A percentile compares a stretch with the other conserved stretches of the same genome.
phyloP scores from a whole-genome alignment of 2,888 invertebrate species.

The Norana najaformis region DNA sequence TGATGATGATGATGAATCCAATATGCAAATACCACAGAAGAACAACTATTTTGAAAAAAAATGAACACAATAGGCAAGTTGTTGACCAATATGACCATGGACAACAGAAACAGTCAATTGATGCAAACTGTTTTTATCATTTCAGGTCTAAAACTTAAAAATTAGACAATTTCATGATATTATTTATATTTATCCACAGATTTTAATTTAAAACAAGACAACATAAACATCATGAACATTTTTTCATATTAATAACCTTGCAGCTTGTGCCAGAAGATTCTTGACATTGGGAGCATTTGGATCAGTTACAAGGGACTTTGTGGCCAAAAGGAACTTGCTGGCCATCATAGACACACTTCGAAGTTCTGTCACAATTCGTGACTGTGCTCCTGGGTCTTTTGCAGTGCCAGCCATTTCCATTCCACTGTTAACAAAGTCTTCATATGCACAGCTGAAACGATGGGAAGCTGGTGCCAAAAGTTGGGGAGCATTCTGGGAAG shows the following conservation, averaged over 20 bases:
- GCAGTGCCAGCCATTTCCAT: slow-evolving; percentile 52
- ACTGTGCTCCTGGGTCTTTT: slow-evolving; percentile 74
- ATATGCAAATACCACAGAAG: too few relatives aligned
- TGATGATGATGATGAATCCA: too few relatives aligned
- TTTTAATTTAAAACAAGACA: neutral
- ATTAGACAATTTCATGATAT: too few relatives aligned
- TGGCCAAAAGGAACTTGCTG: slow-evolving; percentile 80
- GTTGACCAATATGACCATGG: too few relatives aligned
- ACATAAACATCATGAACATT: neutral
- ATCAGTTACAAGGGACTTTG: slow-evolving; percentile 87
- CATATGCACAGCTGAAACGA: slow-evolving; percentile 75
- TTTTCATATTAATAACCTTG: slow-evolving; percentile 65
- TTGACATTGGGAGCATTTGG: slow-evolving; percentile 85
- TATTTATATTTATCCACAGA: too few relatives aligned
- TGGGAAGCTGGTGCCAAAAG: slow-evolving; percentile 75
- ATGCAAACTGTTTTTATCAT: too few relatives aligned
- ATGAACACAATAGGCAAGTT: too few relatives aligned
- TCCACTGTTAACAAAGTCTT: slow-evolving; percentile 71
- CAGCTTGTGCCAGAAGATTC: slow-evolving; percentile 84
- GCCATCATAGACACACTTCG: slow-evolving; percentile 85
- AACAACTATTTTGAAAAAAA: too few relatives aligned
- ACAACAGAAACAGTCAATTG: too few relatives aligned
- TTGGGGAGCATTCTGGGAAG: slow-evolving; percentile 71
- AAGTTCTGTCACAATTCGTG: slow-evolving; percentile 82
- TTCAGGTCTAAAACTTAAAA: too few relatives aligned